Percentiles rank a stretch among this genome's conserved stretches.
Conservation (phyloP, 2,888 invertebrate genomes). For the Camptogramma bilineatum region DNA sequence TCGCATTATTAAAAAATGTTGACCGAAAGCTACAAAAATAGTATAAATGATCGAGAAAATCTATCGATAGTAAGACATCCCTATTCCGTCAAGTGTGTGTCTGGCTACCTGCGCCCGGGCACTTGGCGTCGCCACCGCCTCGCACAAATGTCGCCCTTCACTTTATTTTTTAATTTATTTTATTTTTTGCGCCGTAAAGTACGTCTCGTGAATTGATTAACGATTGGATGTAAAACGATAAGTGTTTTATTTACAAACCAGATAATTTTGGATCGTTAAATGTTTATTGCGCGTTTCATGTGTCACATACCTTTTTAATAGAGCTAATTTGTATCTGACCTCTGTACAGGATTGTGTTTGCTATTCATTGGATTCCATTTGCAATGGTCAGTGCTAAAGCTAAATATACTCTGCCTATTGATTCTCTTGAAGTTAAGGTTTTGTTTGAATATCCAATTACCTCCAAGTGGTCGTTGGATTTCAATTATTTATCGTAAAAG, state of each 20-base stretch:
- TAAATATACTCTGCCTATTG: neutral
- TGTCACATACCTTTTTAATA: constrained; percentile 27
- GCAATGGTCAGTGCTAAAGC: neutral
- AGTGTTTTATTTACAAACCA: constrained; percentile 38
- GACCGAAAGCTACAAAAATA: neutral
- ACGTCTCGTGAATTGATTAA: constrained; percentile 47
- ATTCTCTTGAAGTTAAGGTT: neutral
- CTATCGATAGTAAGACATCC: constrained; percentile 29
- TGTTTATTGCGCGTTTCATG: constrained; percentile 27
- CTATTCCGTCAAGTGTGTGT: constrained; percentile 43
- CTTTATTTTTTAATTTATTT: constrained; percentile 43
- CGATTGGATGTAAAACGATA: constrained; percentile 41
- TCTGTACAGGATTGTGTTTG: neutral
- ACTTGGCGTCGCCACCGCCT: constrained; percentile 63
- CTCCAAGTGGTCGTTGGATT: neutral
- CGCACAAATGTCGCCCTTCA: constrained; percentile 58
- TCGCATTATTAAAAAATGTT: too few species aligned
- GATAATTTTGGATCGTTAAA: constrained; percentile 34
- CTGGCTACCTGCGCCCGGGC: constrained; percentile 61
- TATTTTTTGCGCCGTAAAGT: constrained; percentile 45
- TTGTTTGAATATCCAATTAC: neutral
- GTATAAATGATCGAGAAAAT: constrained; percentile 17
- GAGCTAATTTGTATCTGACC: constrained; percentile 5
- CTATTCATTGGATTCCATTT: constrained; percentile 1
- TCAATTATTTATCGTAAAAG: neutral